Conservation (phyloP, 2,888 invertebrate genomes). For the Syrista parreyssii region DNA sequence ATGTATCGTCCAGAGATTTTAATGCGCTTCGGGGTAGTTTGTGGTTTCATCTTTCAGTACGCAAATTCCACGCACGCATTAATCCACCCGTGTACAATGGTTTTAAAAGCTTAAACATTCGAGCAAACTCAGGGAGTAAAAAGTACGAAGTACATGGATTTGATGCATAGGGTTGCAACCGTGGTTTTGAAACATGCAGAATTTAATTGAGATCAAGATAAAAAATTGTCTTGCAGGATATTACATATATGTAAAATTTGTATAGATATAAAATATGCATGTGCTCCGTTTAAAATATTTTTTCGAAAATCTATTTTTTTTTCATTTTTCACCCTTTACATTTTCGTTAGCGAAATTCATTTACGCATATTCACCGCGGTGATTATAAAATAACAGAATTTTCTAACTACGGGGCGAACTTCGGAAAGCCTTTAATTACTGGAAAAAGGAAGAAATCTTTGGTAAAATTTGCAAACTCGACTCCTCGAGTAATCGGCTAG, state of each 20-base stretch:
- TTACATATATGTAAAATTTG: neutral
- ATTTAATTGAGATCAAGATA: neutral
- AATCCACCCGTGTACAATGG: neutral
- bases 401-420: neutral
- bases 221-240: neutral
- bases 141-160: neutral
- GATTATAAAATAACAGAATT: neutral
- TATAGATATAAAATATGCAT: too few species aligned
- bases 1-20: neutral
- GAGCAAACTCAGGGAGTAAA: neutral
- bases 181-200: neutral
- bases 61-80: neutral
- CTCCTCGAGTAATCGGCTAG: neutral
- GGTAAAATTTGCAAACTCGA: neutral
- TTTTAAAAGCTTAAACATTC: neutral
- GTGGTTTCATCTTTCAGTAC: slow-evolving; percentile 28
- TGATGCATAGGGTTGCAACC: neutral
- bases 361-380: neutral
- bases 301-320: neutral
- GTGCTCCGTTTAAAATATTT: neutral
- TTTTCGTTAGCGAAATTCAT: neutral
- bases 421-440: neutral
- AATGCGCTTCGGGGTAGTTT: slow-evolving; percentile 6
- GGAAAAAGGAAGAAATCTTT: neutral
- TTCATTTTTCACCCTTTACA: neutral